Evolutionary conservation across 2,888 invertebrate genomes (phyloP), one percentile per base, ranked within the genome.

Genomic region (Amphimallon solstitiale): DNA sequence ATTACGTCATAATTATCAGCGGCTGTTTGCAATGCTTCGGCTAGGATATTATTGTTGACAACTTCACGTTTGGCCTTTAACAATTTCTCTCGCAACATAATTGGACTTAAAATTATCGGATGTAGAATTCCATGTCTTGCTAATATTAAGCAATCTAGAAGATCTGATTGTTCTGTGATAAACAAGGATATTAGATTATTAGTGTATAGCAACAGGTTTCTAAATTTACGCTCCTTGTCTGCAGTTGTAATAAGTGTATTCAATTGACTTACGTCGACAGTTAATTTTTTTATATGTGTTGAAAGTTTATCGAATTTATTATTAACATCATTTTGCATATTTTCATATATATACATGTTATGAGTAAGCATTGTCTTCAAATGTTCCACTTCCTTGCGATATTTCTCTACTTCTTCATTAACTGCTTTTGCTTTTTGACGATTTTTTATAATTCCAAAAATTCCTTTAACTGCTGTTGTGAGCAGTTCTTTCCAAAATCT

Each of bases 61-160:
- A 38, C 4, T 12, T 10, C 12, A 19, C 38, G 6, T 1, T 7
- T 12, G 19, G 38, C 54, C 38, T 54, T 38, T 12, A 54, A 7
- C 12, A 54, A 21, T 21, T 38, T 54, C 2, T 38, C n/a, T 19
- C 21, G n/a, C 3, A 54, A 21, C 54, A 54, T 38, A 54, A 2
- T 38, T 10, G 54, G 54, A 19, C 38, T 54, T 4, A 54, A 38
- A 38, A 54, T 54, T 21, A 21, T 38, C 12, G 54, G 54, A 14
- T 54, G 54, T 0, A 54, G 12, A 4, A 38, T 38, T 21, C 54
- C 54, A n/a, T 54, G 54, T 21, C 54, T 19, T 6, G 54, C 54
- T 12, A 54, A 12, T n/a, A 54, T 54, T 37, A 54, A 38, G 12
- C 37, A 54, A 12, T 54, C 38, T 9, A 54, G 21, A 6, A 54